Evolutionary conservation across 2,888 invertebrate genomes (phyloP).

Genomic region (Conops quadrifasciatus): DNA sequence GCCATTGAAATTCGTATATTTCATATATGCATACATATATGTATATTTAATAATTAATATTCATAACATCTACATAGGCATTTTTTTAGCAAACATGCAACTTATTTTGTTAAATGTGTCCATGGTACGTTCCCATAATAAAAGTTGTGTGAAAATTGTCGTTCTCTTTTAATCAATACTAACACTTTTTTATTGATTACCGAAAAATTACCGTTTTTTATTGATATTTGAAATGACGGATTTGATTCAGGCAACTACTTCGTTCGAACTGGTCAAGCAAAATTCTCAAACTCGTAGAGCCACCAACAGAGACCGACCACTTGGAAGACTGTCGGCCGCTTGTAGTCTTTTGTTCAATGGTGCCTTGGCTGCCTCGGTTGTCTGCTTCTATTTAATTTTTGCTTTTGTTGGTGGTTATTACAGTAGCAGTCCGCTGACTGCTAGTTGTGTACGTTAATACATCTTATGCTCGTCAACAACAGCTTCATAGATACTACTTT

Average conservation of each 20-base stretch:
- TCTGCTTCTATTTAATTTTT: constrained; percentile 22
- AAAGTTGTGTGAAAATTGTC: too few relatives aligned
- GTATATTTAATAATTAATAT: neutral
- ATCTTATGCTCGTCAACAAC: constrained; percentile 11
- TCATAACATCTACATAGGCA: neutral
- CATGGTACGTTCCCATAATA: too few relatives aligned
- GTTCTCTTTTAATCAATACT: neutral
- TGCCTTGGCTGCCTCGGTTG: constrained; percentile 38
- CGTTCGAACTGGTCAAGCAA: constrained; percentile 63
- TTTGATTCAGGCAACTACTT: constrained; percentile 54
- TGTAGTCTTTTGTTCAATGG: constrained; percentile 32
- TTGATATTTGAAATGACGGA: constrained; percentile 48
- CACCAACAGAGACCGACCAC: constrained; percentile 44
- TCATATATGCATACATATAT: constrained; percentile 31
- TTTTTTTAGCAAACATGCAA: constrained; percentile 24
- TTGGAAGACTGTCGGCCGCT: constrained; percentile 42
- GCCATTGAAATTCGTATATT: constrained; percentile 25
- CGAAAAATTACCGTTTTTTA: constrained; percentile 48
- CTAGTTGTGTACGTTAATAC: neutral
- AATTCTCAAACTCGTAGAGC: constrained; percentile 56
- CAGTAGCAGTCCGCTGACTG: too few relatives aligned
- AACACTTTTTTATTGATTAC: constrained; percentile 24
- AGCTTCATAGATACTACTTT: too few relatives aligned
- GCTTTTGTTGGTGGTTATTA: neutral
- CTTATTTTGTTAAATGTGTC: constrained; percentile 17